Conservation (phyloP, 2,113 vertebrate genomes). For the Muscicapa adusta region DNA sequence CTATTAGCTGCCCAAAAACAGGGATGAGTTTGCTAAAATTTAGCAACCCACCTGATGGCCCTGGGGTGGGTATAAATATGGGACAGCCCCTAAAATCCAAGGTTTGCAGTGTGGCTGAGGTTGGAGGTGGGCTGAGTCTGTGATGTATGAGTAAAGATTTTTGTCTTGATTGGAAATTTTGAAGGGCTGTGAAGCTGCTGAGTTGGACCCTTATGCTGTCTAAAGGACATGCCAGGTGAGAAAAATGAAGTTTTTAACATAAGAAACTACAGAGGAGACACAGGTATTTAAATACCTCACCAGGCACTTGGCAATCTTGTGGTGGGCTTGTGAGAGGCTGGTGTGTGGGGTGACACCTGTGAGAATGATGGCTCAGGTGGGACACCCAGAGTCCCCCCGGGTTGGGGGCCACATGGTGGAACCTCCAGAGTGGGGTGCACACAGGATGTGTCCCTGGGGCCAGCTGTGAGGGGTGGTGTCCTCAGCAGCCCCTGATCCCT, state of each 20-base stretch:
- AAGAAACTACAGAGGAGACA: rapidly evolving
- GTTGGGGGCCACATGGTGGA: rapidly evolving
- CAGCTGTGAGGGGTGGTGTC: neutral
- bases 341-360: rapidly evolving
- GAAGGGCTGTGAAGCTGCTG: neutral
- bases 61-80: neutral
- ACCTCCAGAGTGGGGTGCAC: neutral
- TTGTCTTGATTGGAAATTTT: neutral
- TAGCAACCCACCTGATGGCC: no score
- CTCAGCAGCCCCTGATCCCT: neutral
- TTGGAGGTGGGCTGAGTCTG: rapidly evolving
- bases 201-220: neutral
- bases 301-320: neutral
- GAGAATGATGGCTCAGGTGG: no score
- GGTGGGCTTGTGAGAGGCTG: rapidly evolving
- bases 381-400: rapidly evolving
- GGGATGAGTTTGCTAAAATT: rapidly evolving
- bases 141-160: rapidly evolving
- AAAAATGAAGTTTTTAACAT: neutral
- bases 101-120: rapidly evolving
- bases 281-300: rapidly evolving
- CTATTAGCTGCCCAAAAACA: neutral
- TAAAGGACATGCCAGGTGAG: neutral
- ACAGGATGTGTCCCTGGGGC: neutral
- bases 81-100: rapidly evolving